These are phyloP conservation scores for Hypomesus transpacificus DNA, from an alignment of 2,113 vertebrate species.

Conservation along the genomic window DNA sequence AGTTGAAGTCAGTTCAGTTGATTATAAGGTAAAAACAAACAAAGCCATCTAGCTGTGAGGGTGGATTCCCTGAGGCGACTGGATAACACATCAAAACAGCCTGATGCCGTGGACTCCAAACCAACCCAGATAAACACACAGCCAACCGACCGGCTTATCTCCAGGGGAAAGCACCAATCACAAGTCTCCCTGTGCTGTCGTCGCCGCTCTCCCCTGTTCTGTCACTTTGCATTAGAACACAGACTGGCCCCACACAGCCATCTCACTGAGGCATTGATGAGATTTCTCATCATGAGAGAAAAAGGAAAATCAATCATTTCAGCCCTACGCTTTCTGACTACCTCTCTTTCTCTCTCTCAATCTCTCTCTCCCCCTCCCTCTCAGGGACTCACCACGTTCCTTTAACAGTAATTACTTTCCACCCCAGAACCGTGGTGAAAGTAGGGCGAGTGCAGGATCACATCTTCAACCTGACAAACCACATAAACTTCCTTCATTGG, in stretches of 20 bases:
- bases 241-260: background rate
- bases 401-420: constrained; percentile 4
- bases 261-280: constrained; percentile 2
- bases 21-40: no score
- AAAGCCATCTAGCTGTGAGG: background rate
- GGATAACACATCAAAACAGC: background rate
- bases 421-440: background rate
- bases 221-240: constrained; percentile 12
- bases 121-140: background rate
- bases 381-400: background rate
- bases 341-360: background rate
- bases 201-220: background rate
- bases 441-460: background rate
- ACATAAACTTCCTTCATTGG: background rate
- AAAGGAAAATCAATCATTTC: constrained; percentile 22
- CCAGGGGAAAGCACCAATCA: background rate
- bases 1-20: no score
- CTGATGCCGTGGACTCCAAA: background rate
- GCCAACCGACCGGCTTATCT: background rate
- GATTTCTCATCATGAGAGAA: constrained; percentile 6
- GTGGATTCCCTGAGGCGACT: background rate
- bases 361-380: constrained; percentile 1
- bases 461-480: background rate
- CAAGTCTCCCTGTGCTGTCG: background rate
- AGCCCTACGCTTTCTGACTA: background rate